A percentile compares a stretch with the other conserved stretches of the same genome.
These are phyloP conservation scores for Nyctalus aviator DNA, from an alignment of 2,797 vertebrate species.

Conservation along the genomic window DNA sequence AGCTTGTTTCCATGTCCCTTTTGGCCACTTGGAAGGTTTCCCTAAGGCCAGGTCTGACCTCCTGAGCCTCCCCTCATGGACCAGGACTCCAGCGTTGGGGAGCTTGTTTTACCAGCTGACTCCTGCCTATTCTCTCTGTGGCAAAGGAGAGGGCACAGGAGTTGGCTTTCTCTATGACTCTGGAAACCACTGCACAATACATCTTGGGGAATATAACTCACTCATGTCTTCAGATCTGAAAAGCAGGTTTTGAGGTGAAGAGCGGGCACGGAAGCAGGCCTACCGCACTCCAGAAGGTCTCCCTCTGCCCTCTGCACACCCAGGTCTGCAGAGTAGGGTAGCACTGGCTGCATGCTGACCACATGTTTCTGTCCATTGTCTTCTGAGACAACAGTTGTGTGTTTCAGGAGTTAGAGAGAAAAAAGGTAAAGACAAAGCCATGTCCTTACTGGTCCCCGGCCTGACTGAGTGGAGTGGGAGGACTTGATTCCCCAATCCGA, in stretches of 20 bases:
- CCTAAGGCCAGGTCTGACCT: neutral
- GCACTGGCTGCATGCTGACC: neutral
- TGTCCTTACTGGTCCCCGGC: neutral
- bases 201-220: neutral
- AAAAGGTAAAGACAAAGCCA: neutral
- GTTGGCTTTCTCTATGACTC: neutral
- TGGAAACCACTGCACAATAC: neutral
- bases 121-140: neutral
- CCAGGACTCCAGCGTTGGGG: neutral
- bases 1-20: neutral
- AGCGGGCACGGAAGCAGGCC: neutral
- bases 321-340: neutral
- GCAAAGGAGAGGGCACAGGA: neutral
- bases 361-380: neutral
- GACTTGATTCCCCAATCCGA: neutral
- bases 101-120: neutral
- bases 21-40: neutral
- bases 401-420: neutral
- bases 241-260: neutral
- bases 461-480: neutral
- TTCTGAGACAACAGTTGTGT: neutral
- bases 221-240: neutral
- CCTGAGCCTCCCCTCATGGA: neutral
- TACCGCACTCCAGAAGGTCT: neutral
- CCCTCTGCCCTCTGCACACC: neutral